Base-by-base conservation (phyloP, 2,113 vertebrate genomes). In the Lota lota region DNA sequence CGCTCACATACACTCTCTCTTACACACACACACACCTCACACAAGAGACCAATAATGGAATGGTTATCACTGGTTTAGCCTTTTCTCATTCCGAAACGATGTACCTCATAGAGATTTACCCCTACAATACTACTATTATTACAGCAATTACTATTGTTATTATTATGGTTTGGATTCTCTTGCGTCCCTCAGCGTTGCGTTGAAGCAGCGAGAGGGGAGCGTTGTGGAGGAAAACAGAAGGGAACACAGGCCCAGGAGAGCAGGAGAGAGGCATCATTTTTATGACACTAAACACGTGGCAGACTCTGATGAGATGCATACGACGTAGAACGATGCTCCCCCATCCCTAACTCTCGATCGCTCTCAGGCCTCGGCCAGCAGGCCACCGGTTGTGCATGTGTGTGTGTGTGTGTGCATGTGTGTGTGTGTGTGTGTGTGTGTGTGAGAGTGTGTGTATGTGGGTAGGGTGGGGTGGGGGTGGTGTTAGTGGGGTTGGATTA, bases 401-500 rank as follows among this genome's bases (percentile, higher is more conserved):
- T 53, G 51, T 53, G 51, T 14, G 51, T 53, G 51, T 15, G 51
- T 53, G 51, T 53, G 51, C 12, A 17, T 53, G 7, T 17, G n/a
- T 56, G 53, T n/a, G 53, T 18, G 53, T 56, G 53, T 18, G 7
- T 56, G 53, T 56, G 16, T 53, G 51, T 17, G 51, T 53, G 51
- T 14, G 80, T 89, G 74, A 80, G 79, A 67, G 56, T 61, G 59
- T 24, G 58, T 1, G 53, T n/a, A 22, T 68, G 16, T 19, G 33
- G 18, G 1, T 16, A n/a, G 63, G 19, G 11, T 7, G 61, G 59
- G 24, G 70, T 17, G 51, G 14, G 74, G 75, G 22, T 11, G 66
- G 69, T 70, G 70, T 74, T 22, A 64, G 67, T 84, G 87, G 80
- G 78, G 85, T 93, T 82, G 87, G 83, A 81, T 93, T 94, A 89